Conservation (phyloP, 2,888 invertebrate genomes). For the Holacanthella duospinosa region DNA sequence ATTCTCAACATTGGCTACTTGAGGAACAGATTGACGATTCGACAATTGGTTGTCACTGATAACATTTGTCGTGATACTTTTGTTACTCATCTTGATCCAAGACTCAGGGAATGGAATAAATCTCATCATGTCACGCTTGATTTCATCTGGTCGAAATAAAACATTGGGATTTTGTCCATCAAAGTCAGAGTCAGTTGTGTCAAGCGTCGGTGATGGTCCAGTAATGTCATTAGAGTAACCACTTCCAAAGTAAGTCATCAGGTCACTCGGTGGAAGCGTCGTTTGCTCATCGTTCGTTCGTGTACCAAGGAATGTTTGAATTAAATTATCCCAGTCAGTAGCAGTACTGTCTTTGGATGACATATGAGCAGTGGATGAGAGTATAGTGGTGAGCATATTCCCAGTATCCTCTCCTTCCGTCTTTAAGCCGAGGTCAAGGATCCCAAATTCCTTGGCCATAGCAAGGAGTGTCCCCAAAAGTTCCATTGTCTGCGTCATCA, state of each 20-base stretch:
- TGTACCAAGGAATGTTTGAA: not conserved
- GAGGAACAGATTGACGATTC: not conserved
- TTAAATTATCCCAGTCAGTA: not conserved
- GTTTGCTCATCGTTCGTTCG: not conserved
- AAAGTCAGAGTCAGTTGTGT: conserved; percentile 5
- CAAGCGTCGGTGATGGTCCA: not conserved
- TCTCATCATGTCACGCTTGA: not conserved
- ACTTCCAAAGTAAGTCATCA: not conserved
- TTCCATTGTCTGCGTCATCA: not conserved
- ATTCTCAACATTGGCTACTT: not conserved
- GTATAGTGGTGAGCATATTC: not conserved
- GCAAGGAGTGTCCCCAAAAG: not conserved
- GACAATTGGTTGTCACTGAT: not conserved
- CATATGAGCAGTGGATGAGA: not conserved
- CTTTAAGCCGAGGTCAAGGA: not conserved
- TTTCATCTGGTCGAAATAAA: not conserved
- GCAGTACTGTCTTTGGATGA: not conserved
- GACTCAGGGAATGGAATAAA: not conserved
- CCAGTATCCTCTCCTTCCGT: not conserved
- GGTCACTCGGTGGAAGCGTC: not conserved
- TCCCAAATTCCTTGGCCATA: not conserved
- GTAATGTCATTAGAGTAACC: not conserved
- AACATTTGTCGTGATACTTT: not conserved
- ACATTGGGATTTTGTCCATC: not conserved
- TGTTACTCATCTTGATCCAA: not conserved